A percentile compares a stretch with the other conserved stretches of the same genome.
These are phyloP conservation scores for Iphiclides podalirius DNA, from an alignment of 2,888 invertebrate genomes.

Conservation along the genomic window DNA sequence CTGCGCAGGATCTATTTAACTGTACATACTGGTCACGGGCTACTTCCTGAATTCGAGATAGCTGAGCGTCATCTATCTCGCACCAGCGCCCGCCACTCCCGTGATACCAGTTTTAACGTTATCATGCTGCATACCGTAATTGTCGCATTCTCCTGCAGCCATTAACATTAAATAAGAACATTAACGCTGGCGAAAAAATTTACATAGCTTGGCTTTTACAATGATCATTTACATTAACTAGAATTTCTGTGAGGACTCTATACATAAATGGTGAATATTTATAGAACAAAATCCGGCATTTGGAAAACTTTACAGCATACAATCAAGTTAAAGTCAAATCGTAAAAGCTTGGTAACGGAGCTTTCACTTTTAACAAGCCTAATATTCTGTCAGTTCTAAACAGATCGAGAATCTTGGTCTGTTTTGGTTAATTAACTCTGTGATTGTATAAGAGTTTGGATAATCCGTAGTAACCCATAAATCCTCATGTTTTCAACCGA, in stretches of 20 bases:
- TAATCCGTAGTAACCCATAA: too few relatives aligned
- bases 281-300: too few relatives aligned
- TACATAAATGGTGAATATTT: too few relatives aligned
- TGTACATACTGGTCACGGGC: conserved; percentile 24
- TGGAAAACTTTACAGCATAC: too few relatives aligned
- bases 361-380: too few relatives aligned
- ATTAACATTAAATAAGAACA: neutral
- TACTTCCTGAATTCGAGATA: conserved; percentile 26
- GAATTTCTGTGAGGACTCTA: neutral
- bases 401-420: too few relatives aligned
- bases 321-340: too few relatives aligned
- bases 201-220: neutral
- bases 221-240: neutral
- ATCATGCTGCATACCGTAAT: neutral
- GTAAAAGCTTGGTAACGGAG: too few relatives aligned
- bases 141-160: neutral
- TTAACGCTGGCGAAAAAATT: neutral
- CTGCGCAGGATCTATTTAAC: conserved; percentile 29
- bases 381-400: too few relatives aligned
- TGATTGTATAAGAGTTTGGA: too few relatives aligned
- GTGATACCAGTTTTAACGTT: conserved; percentile 6
- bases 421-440: too few relatives aligned
- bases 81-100: neutral
- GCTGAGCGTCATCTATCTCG: conserved; percentile 5
- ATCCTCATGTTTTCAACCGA: too few relatives aligned